phyloP scores from a whole-genome alignment of 2,113 vertebrate genomes.

The Leptosomus discolor region DNA sequence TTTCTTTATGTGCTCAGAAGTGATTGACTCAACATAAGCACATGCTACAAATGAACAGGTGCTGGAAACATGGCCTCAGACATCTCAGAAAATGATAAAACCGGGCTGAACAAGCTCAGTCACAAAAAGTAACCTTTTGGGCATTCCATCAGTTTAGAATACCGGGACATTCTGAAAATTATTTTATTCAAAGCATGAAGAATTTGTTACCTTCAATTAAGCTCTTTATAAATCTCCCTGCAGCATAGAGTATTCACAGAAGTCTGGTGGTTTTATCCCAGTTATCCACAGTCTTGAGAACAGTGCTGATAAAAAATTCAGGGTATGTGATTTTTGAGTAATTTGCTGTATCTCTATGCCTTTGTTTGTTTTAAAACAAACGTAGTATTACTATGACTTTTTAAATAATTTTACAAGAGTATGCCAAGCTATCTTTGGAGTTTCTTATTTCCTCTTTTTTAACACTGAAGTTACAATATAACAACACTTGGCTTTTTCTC shows the following conservation, averaged over 20 bases:
- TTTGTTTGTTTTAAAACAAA: background rate
- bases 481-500: background rate
- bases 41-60: slow-evolving; percentile 13
- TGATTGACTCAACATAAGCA: slow-evolving; percentile 24
- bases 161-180: background rate
- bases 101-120: background rate
- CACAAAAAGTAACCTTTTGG: background rate
- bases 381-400: background rate
- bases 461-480: background rate
- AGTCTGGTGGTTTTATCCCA: background rate
- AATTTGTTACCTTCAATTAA: background rate
- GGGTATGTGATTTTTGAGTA: background rate
- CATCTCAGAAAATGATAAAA: background rate
- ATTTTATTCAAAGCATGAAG: background rate
- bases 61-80: background rate
- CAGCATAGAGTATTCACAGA: background rate
- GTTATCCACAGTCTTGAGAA: background rate
- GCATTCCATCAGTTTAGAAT: background rate
- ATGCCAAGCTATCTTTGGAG: background rate
- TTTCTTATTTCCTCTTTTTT: background rate
- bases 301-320: background rate
- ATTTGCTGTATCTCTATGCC: background rate
- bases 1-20: background rate
- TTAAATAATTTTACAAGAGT: background rate
- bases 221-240: background rate